Evolutionary conservation across 2,113 vertebrate species (phyloP).

Genomic region (Pygoscelis adeliae): DNA sequence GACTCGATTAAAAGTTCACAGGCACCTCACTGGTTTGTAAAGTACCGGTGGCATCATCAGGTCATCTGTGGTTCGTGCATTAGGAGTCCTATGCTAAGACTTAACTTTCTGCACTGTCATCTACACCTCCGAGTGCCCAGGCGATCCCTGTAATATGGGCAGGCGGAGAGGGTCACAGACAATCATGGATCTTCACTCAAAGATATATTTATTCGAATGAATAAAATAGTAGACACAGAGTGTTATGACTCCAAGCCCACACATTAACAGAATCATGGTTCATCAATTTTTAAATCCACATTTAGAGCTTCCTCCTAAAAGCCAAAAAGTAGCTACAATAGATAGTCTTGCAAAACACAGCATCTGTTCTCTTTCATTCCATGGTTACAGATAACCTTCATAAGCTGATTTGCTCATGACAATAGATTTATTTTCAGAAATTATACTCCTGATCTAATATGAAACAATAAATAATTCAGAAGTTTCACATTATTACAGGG

Average conservation of each 20-base stretch:
- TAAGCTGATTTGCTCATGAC: constrained; percentile 73
- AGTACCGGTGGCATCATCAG: not conserved
- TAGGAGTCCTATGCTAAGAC: not conserved
- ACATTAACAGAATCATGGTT: constrained; percentile 27
- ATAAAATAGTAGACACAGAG: constrained; percentile 15
- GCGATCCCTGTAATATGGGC: not conserved
- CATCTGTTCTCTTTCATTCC: constrained; percentile 68
- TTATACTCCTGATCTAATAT: constrained; percentile 78
- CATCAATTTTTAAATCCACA: constrained; percentile 62
- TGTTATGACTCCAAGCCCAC: not conserved
- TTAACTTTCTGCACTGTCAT: not conserved
- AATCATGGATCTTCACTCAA: not conserved
- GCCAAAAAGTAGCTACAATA: constrained; percentile 56
- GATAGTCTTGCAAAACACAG: constrained; percentile 34
- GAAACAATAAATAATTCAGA: constrained; percentile 81
- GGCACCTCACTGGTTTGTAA: not conserved
- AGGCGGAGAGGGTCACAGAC: not conserved
- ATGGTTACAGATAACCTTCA: constrained; percentile 68
- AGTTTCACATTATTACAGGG: constrained; percentile 75
- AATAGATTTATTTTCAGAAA: constrained; percentile 79
- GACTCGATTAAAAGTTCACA: rapidly evolving
- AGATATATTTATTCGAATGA: not conserved
- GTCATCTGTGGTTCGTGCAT: not conserved
- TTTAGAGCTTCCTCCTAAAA: constrained; percentile 40
- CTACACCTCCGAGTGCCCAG: rapidly evolving